These are phyloP conservation scores for Xiphophorus hellerii DNA, from an alignment of 2,113 vertebrate species.

Conservation along the genomic window DNA sequence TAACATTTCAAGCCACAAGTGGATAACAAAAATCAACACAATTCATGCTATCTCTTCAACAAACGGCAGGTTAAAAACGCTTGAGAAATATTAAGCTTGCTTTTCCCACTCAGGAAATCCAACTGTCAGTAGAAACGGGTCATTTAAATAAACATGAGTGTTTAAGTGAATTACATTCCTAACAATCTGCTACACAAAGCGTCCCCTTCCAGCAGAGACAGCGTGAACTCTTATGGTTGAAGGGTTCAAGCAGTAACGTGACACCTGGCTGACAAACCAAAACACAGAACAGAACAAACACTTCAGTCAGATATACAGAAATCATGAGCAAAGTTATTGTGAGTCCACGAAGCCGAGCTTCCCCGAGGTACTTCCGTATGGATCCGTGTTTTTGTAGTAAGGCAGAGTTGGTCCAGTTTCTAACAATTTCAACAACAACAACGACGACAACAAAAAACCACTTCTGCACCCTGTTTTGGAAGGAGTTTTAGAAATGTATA, in stretches of 20 bases:
- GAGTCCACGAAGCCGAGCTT: constrained; percentile 34
- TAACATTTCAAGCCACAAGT: constrained; percentile 1
- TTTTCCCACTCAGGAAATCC: constrained; percentile 45
- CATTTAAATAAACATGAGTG: constrained; percentile 32
- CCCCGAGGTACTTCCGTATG: constrained; percentile 32
- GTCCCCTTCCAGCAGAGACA: constrained; percentile 74
- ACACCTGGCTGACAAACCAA: constrained; percentile 28
- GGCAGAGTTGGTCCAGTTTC: constrained; percentile 49
- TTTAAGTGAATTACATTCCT: constrained; percentile 20
- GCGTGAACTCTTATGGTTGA: constrained; percentile 52
- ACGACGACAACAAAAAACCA: constrained; percentile 13
- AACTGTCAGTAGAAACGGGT: constrained; percentile 38
- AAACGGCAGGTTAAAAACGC: constrained; percentile 37
- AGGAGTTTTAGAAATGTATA: constrained; percentile 18
- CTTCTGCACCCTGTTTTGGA: constrained; percentile 22
- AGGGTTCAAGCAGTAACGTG: constrained; percentile 39
- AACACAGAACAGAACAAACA: constrained; percentile 20
- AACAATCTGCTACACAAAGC: constrained; percentile 29
- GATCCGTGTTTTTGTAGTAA: constrained; percentile 39
- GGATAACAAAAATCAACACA: constrained; percentile 16
- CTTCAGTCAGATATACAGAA: constrained; percentile 33
- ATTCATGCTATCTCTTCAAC: constrained; percentile 43
- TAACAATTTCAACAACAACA: constrained; percentile 21
- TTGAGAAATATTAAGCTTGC: constrained; percentile 32
- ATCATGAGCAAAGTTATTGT: constrained; percentile 24